Base-by-base conservation (phyloP, 2,113 vertebrate genomes). In the Cinclus mexicanus region DNA sequence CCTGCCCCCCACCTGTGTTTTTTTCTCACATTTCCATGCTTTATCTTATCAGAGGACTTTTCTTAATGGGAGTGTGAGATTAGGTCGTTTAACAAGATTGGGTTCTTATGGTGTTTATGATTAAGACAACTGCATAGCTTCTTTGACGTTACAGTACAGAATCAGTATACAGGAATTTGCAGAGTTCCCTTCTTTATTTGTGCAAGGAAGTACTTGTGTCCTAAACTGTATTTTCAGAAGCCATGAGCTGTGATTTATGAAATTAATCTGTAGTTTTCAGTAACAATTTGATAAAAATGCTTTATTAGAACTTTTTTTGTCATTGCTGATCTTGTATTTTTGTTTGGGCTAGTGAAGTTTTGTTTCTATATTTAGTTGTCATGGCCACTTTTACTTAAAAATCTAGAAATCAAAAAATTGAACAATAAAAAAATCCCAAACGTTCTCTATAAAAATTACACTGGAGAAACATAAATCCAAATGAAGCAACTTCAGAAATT, bases 11-110 rank as follows among this genome's bases (percentile, higher is more conserved):
- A 15, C 24, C 28, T 16, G 8, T 41, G 37, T 10, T 6, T 70
- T 29, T 42, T 8, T 3, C 2, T 24, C 24, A 4, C 3, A n/a
- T 63, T 37, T 31, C 18, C 0, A 0, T 74, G 5, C 20, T 24
- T 78, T 76, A 11, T 91, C 29, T 94, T 25, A 35, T 55, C n/a
- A 46, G 22, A 20, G 44, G 3, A 13, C 7, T 50, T 57, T 31
- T 47, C 7, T 42, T 72, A 0, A 0, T 64, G 33, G 22, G 5
- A 47, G 5, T 70, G 9, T 49, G 35, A 79, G 12, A 22, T 79
- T 8, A 80, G 9, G 17, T 18, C 7, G 15, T 31, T 46, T 61
- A 53, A 24, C 3, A 61, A 41, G 10, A 25, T 4, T 29, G 22
- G 3, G 21, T 75, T 22, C 11, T 78, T 3, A 14, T 37, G 11